Evolutionary conservation across 2,888 invertebrate genomes (phyloP).

Genomic region (Tachina lurida): DNA sequence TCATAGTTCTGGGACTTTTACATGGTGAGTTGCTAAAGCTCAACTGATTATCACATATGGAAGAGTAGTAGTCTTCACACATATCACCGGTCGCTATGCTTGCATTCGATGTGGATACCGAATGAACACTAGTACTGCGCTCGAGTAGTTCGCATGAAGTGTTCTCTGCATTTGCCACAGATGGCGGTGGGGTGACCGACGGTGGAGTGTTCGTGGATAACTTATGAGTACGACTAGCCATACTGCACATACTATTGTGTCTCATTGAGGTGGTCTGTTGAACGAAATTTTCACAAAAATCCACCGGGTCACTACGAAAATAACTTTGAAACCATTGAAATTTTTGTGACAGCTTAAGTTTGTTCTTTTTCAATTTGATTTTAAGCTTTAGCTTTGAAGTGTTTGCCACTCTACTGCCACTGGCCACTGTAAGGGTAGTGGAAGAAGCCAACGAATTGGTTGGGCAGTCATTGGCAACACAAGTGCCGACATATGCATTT

Average conservation of each 20-base stretch:
- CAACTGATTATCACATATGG: conserved; percentile 80
- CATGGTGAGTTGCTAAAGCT: conserved; percentile 79
- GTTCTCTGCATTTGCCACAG: conserved; percentile 4
- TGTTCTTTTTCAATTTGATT: conserved; percentile 75
- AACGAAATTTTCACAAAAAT: conserved; percentile 78
- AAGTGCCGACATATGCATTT: conserved; percentile 19
- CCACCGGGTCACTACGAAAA: conserved; percentile 77
- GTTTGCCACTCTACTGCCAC: conserved; percentile 61
- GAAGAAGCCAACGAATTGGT: conserved; percentile 21
- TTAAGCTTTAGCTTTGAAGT: conserved; percentile 73
- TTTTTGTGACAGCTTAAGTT: conserved; percentile 74
- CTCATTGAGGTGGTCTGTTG: conserved; percentile 76
- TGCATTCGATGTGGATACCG: conserved; percentile 70
- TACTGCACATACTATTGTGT: conserved; percentile 75
- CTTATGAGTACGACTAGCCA: conserved; percentile 73
- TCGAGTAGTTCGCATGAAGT: conserved; percentile 61
- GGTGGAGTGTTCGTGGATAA: conserved; percentile 70
- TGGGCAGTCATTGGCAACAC: neutral
- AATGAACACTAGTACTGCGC: conserved; percentile 38
- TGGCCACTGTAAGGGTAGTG: conserved; percentile 29
- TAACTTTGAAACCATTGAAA: conserved; percentile 77
- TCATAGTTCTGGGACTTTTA: conserved; percentile 77
- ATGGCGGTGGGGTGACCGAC: conserved; percentile 55
- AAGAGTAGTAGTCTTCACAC: conserved; percentile 78
- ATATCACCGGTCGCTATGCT: conserved; percentile 72